Evolutionary conservation across 2,113 vertebrate species (phyloP).

Genomic region (Cinclus mexicanus): DNA sequence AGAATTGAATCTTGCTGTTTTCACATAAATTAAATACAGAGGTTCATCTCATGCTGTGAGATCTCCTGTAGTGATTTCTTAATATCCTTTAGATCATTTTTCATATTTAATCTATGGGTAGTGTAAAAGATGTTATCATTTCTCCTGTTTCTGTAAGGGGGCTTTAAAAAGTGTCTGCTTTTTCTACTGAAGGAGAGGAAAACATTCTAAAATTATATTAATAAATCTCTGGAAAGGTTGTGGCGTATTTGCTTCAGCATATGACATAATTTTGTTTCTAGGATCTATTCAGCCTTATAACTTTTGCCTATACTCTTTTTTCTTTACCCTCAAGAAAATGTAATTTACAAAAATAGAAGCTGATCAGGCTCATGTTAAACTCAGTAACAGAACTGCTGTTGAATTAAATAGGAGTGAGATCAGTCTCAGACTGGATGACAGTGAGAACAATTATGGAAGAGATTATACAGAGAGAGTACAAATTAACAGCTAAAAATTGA

Average conservation of each 20-base stretch:
- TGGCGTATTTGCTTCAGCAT: background rate
- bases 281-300: background rate
- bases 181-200: background rate
- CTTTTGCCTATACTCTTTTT: background rate
- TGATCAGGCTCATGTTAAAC: conserved; percentile 32
- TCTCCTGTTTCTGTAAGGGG: background rate
- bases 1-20: conserved; percentile 46
- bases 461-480: conserved; percentile 52
- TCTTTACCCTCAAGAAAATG: background rate
- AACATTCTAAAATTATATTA: background rate
- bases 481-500: conserved; percentile 55
- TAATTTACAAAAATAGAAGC: conserved; percentile 47
- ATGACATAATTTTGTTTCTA: background rate
- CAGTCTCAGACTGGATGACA: background rate
- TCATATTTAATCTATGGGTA: background rate
- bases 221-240: conserved; percentile 2
- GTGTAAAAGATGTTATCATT: background rate
- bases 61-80: conserved; percentile 26
- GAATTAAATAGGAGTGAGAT: conserved; percentile 42
- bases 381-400: background rate
- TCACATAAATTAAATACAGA: conserved; percentile 42
- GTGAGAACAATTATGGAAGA: conserved; percentile 3
- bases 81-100: conserved; percentile 26
- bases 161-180: background rate
- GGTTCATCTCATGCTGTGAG: background rate